Evolutionary conservation across 2,888 invertebrate genomes (phyloP).

Genomic region (Rhamnusium bicolor): DNA sequence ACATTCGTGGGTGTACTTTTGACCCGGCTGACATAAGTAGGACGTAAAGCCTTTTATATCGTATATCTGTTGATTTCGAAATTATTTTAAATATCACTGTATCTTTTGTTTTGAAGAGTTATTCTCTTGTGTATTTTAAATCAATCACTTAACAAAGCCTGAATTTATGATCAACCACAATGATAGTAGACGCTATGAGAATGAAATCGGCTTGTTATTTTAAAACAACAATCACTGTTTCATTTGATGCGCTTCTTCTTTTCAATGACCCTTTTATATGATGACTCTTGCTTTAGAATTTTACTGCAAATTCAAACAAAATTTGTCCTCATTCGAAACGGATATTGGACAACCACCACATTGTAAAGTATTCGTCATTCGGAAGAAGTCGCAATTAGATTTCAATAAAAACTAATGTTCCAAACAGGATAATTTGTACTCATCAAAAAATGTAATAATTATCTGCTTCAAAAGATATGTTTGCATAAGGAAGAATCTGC

Average conservation of each 20-base stretch:
- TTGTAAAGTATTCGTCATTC: too few relatives aligned
- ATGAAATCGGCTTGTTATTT: slow-evolving; percentile 14
- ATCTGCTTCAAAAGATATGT: too few relatives aligned
- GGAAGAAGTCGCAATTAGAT: too few relatives aligned
- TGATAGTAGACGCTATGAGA: slow-evolving; percentile 7
- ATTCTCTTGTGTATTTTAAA: slow-evolving; percentile 3
- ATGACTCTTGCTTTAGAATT: too few relatives aligned
- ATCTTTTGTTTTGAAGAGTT: slow-evolving; percentile 19
- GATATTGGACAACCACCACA: too few relatives aligned
- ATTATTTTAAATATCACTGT: slow-evolving; percentile 1
- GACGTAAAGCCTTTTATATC: slow-evolving; percentile 13
- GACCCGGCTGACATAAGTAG: slow-evolving; percentile 28
- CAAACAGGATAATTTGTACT: too few relatives aligned
- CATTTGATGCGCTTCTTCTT: not conserved
- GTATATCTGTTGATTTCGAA: slow-evolving; percentile 20
- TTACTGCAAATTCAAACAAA: too few relatives aligned
- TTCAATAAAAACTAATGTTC: too few relatives aligned
- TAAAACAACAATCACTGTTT: slow-evolving; percentile 7
- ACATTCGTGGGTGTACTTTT: slow-evolving; percentile 27
- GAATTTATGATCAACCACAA: slow-evolving; percentile 7
- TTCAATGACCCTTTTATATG: too few relatives aligned
- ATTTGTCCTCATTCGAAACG: too few relatives aligned
- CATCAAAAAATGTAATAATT: too few relatives aligned
- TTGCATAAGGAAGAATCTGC: too few relatives aligned
- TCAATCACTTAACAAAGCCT: slow-evolving; percentile 25